Evolutionary conservation across 1,140 invertebrate genomes (phyloP).

Genomic region (Trachelipus rathkii): DNA sequence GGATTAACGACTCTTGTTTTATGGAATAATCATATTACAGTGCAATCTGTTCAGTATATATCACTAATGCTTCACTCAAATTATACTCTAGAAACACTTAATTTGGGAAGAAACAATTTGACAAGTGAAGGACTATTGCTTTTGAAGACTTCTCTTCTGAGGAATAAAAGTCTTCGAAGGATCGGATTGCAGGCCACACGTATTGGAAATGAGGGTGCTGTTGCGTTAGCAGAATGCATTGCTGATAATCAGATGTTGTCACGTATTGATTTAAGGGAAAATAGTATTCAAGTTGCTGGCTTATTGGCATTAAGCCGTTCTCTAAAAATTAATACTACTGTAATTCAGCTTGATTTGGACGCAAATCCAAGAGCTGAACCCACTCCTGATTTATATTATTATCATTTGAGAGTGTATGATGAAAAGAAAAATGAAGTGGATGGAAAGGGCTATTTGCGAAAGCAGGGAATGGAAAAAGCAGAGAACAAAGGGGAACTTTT

Average conservation of each 20-base stretch:
- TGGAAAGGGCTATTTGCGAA: too few relatives aligned
- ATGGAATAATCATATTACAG: constrained; percentile 80
- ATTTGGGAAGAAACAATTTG: constrained; percentile 69
- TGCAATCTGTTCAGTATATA: constrained; percentile 63
- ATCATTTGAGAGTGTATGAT: constrained; percentile 34
- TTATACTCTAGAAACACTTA: constrained; percentile 64
- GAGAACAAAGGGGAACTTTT: constrained; percentile 35
- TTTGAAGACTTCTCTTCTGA: constrained; percentile 63
- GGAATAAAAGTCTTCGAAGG: constrained; percentile 61
- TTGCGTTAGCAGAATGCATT: constrained; percentile 65
- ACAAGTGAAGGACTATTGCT: constrained; percentile 63
- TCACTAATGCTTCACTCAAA: constrained; percentile 59
- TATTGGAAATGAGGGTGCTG: constrained; percentile 65
- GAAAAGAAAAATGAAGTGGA: constrained; percentile 46
- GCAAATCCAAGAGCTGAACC: constrained; percentile 60
- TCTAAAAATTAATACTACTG: constrained; percentile 66
- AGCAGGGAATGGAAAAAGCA: constrained; percentile 31
- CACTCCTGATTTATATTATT: constrained; percentile 37
- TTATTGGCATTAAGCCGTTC: constrained; percentile 66
- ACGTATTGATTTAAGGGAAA: constrained; percentile 77
- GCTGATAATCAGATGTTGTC: constrained; percentile 61
- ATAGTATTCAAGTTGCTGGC: constrained; percentile 70
- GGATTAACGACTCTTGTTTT: constrained; percentile 74
- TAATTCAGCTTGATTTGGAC: constrained; percentile 75
- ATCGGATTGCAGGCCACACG: constrained; percentile 66